Evolutionary conservation across 2,888 invertebrate species (phyloP).

Genomic region (Hydrotaea cyrtoneurina): DNA sequence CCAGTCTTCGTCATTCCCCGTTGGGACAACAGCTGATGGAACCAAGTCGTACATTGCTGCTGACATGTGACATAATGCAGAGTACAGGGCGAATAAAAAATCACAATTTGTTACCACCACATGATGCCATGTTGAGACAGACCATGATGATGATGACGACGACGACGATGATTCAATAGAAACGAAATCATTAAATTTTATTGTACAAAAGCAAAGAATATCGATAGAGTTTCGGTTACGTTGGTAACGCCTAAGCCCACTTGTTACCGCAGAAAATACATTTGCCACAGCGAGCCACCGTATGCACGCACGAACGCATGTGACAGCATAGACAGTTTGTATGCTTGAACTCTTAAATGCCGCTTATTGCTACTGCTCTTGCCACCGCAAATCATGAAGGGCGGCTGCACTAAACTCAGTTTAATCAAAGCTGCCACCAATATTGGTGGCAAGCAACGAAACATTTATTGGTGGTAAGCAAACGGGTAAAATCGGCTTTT

Average conservation of each 20-base stretch:
- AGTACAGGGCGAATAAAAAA: slow-evolving; percentile 11
- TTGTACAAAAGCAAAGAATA: neutral
- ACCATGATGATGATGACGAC: slow-evolving; percentile 14
- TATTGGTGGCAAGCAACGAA: neutral
- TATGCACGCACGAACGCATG: slow-evolving; percentile 23
- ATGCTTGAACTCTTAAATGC: slow-evolving; percentile 25
- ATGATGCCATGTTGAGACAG: slow-evolving; percentile 53
- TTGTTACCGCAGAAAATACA: slow-evolving; percentile 55
- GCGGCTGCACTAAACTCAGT: slow-evolving; percentile 55
- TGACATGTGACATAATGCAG: slow-evolving; percentile 45
- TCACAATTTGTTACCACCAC: slow-evolving; percentile 50
- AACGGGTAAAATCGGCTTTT: neutral
- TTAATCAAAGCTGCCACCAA: slow-evolving; percentile 55
- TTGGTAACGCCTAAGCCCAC: slow-evolving; percentile 24
- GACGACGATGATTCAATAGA: slow-evolving; percentile 10
- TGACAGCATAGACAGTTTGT: neutral
- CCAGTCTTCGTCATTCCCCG: neutral
- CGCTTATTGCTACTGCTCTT: slow-evolving; percentile 59
- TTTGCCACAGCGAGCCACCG: slow-evolving; percentile 19
- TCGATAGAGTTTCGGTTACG: slow-evolving; percentile 16
- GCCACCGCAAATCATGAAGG: slow-evolving; percentile 63
- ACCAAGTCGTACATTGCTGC: slow-evolving; percentile 8
- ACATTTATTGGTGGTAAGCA: neutral
- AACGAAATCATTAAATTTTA: slow-evolving; percentile 43
- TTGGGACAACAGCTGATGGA: slow-evolving; percentile 33